Evolutionary conservation across 2,888 invertebrate species (phyloP).

Genomic region (Synergus laeviventris): DNA sequence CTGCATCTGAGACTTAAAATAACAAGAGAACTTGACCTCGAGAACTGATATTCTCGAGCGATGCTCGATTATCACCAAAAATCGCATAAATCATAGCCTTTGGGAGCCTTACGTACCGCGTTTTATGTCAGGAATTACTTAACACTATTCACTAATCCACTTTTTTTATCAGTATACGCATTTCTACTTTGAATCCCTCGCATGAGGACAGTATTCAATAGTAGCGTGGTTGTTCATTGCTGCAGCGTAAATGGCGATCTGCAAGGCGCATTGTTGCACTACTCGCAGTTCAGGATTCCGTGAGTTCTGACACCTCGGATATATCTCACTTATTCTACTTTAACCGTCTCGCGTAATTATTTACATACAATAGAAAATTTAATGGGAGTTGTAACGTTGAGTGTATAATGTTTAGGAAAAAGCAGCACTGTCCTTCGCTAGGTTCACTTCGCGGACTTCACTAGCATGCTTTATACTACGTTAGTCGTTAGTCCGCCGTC

Average conservation of each 20-base stretch:
- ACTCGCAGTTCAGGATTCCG: neutral
- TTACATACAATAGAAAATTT: neutral
- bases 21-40: neutral
- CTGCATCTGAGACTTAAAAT: neutral
- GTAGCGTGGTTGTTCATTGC: neutral
- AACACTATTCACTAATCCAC: slow-evolving; percentile 20
- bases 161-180: neutral
- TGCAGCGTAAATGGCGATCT: neutral
- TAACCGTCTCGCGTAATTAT: slow-evolving; percentile 1
- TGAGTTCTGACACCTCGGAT: neutral
- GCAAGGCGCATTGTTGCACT: slow-evolving; percentile 24
- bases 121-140: slow-evolving; percentile 7
- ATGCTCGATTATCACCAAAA: neutral
- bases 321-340: neutral
- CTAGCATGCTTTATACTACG: neutral
- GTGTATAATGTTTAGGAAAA: neutral
- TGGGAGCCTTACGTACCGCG: slow-evolving; percentile 12
- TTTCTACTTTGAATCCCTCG: neutral
- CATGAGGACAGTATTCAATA: neutral
- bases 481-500: slow-evolving; percentile 11
- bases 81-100: slow-evolving; percentile 12
- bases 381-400: neutral
- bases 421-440: slow-evolving; percentile 1
- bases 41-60: neutral
- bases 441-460: slow-evolving; percentile 15